Conservation (phyloP, 2,113 vertebrate genomes). For the Gallinago undulata region DNA sequence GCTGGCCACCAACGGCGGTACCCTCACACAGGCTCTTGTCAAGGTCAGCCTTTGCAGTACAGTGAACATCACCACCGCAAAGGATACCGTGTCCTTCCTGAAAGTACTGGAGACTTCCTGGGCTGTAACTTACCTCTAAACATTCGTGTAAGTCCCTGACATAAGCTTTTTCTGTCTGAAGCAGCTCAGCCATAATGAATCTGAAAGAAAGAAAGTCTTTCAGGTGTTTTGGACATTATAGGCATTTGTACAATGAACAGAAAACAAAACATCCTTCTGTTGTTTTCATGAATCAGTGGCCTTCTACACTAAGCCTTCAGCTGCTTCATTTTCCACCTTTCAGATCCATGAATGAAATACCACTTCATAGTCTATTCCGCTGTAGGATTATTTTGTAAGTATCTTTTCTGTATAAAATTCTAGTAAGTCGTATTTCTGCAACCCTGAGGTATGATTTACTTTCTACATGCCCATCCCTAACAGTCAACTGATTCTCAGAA, state of each 20-base stretch:
- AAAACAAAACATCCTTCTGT: not conserved
- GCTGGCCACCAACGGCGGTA: not conserved
- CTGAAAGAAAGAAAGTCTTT: slow-evolving; percentile 63
- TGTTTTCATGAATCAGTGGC: not conserved
- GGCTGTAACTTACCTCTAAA: slow-evolving; percentile 83
- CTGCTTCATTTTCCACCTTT: not conserved
- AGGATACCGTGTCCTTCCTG: not conserved
- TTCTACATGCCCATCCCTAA: not conserved
- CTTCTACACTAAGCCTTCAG: not conserved
- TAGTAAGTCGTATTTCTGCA: not conserved
- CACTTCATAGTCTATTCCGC: not conserved
- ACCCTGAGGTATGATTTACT: not conserved
- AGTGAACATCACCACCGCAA: not conserved
- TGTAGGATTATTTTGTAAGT: not conserved
- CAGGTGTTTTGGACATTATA: not conserved
- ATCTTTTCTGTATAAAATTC: not conserved
- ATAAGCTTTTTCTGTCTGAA: slow-evolving; percentile 97
- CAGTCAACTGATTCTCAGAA: not conserved
- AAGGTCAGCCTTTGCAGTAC: not conserved
- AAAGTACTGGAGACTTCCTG: not conserved
- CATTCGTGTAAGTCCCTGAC: slow-evolving; percentile 96
- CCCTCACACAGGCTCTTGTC: not conserved
- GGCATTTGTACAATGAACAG: not conserved
- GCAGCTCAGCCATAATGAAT: slow-evolving; percentile 97
- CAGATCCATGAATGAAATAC: not conserved